A percentile compares a stretch with the other conserved stretches of the same genome.
Conservation (phyloP, 1,140 invertebrate species). For the Heliconius hermathena region DNA sequence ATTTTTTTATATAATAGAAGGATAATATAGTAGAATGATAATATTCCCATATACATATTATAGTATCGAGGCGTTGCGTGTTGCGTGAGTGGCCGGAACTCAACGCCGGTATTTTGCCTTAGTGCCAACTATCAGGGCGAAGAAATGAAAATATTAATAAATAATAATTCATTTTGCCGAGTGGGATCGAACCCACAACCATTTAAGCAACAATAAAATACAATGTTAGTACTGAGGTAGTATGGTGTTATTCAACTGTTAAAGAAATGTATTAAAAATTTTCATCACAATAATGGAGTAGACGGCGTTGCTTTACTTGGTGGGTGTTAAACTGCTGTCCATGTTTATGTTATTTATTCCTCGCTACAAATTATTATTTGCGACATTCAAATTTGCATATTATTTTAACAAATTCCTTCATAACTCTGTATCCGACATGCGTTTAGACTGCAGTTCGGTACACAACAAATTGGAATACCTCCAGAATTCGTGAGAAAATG, state of each 20-base stretch:
- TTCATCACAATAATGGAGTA: constrained; percentile 24
- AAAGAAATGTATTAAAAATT: constrained; percentile 25
- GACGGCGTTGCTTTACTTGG: not conserved
- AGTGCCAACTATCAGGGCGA: no score
- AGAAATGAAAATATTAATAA: no score
- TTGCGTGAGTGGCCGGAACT: no score
- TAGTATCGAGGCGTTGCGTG: no score
- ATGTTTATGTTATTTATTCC: constrained; percentile 27
- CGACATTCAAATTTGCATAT: constrained; percentile 22
- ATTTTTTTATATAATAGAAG: no score
- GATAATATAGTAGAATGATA: no score
- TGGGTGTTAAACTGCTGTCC: constrained; percentile 14
- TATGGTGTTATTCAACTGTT: constrained; percentile 1
- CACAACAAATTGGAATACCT: not conserved
- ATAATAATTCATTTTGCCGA: no score
- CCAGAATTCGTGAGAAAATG: no score
- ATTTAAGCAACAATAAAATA: no score
- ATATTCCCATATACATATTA: no score
- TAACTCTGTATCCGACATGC: not conserved
- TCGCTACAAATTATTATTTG: constrained; percentile 20
- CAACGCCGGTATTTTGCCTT: no score
- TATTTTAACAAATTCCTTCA: constrained; percentile 22
- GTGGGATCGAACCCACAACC: no score
- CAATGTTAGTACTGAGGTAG: not conserved
- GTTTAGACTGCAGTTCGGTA: not conserved